Evolutionary conservation across 2,113 vertebrate species (phyloP).

Genomic region (Haemorhous mexicanus): DNA sequence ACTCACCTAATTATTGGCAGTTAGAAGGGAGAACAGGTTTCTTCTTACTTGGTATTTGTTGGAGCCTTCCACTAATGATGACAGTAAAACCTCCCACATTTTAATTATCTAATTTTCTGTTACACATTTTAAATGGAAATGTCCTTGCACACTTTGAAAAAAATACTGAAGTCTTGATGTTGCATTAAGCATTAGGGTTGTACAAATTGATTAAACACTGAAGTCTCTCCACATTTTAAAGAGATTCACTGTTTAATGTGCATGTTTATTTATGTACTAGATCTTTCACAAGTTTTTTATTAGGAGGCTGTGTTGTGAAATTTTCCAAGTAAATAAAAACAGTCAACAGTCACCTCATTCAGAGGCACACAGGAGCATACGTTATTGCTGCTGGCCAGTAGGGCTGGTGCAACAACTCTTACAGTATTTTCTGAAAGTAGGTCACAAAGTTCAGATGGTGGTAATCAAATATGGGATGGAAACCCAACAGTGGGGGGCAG

Average conservation of each 20-base stretch:
- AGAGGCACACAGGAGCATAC: constrained; percentile 37
- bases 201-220: background rate
- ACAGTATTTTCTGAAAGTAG: constrained; percentile 59
- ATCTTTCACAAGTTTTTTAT: constrained; percentile 35
- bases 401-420: constrained; percentile 17
- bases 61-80: background rate
- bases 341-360: constrained; percentile 57
- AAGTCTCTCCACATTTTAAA: constrained; percentile 24
- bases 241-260: constrained; percentile 33
- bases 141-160: background rate
- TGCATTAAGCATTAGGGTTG: background rate
- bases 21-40: background rate
- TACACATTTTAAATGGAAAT: background rate
- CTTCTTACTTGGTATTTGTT: background rate
- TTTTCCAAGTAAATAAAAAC: constrained; percentile 63
- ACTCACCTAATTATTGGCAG: background rate
- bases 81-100: background rate
- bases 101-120: background rate
- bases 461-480: constrained; percentile 28
- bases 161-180: background rate
- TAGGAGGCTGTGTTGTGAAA: constrained; percentile 13
- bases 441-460: constrained; percentile 54
- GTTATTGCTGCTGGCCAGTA: constrained; percentile 39
- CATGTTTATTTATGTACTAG: constrained; percentile 41
- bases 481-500: background rate